phyloP scores from a whole-genome alignment of 2,888 invertebrate genomes.

The Drosophila anomalata region DNA sequence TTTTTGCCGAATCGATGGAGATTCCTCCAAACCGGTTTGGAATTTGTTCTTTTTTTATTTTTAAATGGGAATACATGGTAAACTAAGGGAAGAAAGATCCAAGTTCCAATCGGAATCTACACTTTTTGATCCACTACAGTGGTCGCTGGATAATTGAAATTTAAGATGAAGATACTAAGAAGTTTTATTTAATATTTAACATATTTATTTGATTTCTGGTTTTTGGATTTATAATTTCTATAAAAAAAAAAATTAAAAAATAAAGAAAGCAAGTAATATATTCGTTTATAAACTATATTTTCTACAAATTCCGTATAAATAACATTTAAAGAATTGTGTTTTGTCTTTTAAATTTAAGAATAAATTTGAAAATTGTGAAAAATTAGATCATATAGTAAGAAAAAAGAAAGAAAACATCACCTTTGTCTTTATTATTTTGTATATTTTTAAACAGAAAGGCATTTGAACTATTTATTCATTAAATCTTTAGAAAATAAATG shows the following conservation, averaged over 20 bases:
- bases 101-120: constrained; percentile 6
- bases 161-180: not conserved
- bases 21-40: constrained; percentile 23
- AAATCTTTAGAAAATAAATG: not conserved
- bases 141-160: not conserved
- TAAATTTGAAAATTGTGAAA: no score
- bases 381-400: no score
- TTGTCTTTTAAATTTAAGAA: no score
- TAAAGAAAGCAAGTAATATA: no score
- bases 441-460: not conserved
- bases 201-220: no score
- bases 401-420: no score
- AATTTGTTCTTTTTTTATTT: not conserved
- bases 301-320: no score
- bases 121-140: not conserved
- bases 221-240: not conserved
- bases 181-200: no score
- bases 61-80: not conserved
- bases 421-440: not conserved
- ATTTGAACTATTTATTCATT: not conserved
- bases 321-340: no score
- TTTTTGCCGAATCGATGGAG: not conserved
- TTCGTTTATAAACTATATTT: no score
- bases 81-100: not conserved
- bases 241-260: no score